Evolutionary conservation across 2,888 invertebrate genomes (phyloP).

Genomic region (Stenodema calcarata): DNA sequence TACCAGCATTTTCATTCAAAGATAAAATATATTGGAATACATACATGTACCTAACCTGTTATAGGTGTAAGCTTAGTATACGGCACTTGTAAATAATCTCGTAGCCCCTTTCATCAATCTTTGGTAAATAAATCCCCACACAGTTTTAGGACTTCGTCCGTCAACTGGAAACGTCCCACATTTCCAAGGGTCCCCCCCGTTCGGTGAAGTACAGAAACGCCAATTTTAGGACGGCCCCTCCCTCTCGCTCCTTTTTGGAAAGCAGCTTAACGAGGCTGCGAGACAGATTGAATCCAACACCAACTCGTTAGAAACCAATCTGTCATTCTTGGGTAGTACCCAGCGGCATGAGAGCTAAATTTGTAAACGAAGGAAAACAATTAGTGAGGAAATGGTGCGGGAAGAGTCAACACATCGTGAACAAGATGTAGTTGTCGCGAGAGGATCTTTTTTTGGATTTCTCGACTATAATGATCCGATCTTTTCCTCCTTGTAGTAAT

Average conservation of each 20-base stretch:
- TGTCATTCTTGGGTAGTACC: conserved; percentile 1
- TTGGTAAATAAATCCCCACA: too few relatives aligned
- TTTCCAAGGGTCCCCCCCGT: too few relatives aligned
- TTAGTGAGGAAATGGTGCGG: conserved; percentile 24
- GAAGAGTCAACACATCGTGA: conserved; percentile 7
- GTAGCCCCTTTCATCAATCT: too few relatives aligned
- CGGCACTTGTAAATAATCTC: too few relatives aligned
- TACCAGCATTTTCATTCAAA: too few relatives aligned
- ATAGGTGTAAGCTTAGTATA: too few relatives aligned
- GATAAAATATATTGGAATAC: too few relatives aligned
- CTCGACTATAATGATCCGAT: too few relatives aligned
- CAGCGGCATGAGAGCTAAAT: conserved; percentile 4
- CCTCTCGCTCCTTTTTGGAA: neutral
- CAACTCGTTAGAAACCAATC: conserved; percentile 36
- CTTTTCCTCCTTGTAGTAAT: too few relatives aligned
- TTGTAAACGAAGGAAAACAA: conserved; percentile 27
- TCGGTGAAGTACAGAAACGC: neutral
- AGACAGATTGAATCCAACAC: conserved; percentile 8
- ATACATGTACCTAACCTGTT: too few relatives aligned
- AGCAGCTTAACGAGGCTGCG: conserved; percentile 1
- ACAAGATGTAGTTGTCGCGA: neutral
- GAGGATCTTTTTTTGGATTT: neutral
- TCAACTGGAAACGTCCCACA: too few relatives aligned
- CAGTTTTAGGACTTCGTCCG: too few relatives aligned
- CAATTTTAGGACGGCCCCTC: neutral